A percentile compares a stretch with the other conserved stretches of the same genome.
Evolutionary conservation across 1,140 invertebrate genomes (phyloP).

Genomic region (Drosophila cardini): DNA sequence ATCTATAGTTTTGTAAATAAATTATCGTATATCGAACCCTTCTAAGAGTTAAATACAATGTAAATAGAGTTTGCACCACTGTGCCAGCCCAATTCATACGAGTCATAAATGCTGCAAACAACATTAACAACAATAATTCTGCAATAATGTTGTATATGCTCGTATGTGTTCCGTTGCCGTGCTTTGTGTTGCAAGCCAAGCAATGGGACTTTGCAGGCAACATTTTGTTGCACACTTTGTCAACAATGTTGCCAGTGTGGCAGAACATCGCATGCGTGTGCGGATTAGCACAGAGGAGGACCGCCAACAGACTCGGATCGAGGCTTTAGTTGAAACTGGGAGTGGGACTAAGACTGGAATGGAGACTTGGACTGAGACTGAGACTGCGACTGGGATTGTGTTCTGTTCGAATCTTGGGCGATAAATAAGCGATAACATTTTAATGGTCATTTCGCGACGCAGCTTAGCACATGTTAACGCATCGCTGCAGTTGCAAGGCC

Average conservation of each 20-base stretch:
- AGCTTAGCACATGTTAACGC: slow-evolving; percentile 43
- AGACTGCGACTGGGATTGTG: background rate
- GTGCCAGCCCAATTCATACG: slow-evolving; percentile 9
- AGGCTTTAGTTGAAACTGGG: slow-evolving; percentile 1
- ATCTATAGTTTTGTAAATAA: no score
- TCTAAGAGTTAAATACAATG: background rate
- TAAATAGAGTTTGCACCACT: slow-evolving; percentile 4
- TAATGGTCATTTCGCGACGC: slow-evolving; percentile 55
- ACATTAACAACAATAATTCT: slow-evolving; percentile 42
- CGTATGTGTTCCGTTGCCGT: background rate
- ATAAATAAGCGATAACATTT: slow-evolving; percentile 79
- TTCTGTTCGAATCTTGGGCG: slow-evolving; percentile 26
- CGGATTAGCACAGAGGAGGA: slow-evolving; percentile 45
- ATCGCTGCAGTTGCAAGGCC: slow-evolving; percentile 13
- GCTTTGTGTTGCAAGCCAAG: background rate
- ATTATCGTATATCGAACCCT: no score
- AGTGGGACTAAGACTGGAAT: background rate
- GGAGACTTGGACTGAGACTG: background rate
- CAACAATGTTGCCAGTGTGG: slow-evolving; percentile 55
- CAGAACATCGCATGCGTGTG: slow-evolving; percentile 37
- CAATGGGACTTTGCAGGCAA: slow-evolving; percentile 7
- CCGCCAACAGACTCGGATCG: slow-evolving; percentile 34
- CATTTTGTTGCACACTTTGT: slow-evolving; percentile 46
- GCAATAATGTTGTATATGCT: slow-evolving; percentile 50
- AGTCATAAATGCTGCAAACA: slow-evolving; percentile 28